Conservation (phyloP, 2,113 vertebrate species). For the Carlito syrichta region DNA sequence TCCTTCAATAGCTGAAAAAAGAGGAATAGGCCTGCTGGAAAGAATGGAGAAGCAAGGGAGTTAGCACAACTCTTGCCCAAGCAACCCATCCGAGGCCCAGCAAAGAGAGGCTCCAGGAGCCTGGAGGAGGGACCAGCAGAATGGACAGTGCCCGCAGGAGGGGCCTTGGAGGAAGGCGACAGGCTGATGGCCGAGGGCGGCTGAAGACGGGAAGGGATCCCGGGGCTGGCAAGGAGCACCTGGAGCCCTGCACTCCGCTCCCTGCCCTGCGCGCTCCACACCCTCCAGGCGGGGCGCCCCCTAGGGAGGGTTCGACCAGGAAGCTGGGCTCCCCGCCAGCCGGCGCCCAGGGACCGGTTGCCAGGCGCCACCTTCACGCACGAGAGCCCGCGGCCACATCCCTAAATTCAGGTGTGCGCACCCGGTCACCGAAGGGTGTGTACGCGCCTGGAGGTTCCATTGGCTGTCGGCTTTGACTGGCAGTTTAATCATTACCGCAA, state of each 20-base stretch:
- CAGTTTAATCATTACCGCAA: constrained; percentile 55
- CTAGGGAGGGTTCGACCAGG: background rate
- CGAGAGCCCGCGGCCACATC: background rate
- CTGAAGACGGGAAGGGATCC: background rate
- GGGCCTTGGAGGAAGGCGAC: background rate
- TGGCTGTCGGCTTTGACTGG: background rate
- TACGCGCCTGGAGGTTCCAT: background rate
- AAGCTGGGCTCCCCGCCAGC: background rate
- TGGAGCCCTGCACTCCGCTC: rapidly evolving
- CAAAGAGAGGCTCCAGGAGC: background rate
- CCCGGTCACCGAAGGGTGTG: constrained; percentile 27
- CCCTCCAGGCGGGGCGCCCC: background rate
- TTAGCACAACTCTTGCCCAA: background rate
- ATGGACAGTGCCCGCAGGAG: rapidly evolving
- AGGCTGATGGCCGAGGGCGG: background rate
- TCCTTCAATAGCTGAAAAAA: background rate
- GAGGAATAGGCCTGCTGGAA: background rate
- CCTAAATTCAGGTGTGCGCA: background rate
- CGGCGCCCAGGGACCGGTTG: rapidly evolving
- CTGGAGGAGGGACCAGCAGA: background rate
- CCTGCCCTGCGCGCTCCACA: background rate
- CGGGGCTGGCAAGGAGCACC: background rate
- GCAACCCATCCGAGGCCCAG: background rate
- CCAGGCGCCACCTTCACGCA: background rate
- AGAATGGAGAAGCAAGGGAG: background rate